Base-by-base conservation (phyloP, 23 tunicate genomes). In the Halocynthia aurantium region DNA sequence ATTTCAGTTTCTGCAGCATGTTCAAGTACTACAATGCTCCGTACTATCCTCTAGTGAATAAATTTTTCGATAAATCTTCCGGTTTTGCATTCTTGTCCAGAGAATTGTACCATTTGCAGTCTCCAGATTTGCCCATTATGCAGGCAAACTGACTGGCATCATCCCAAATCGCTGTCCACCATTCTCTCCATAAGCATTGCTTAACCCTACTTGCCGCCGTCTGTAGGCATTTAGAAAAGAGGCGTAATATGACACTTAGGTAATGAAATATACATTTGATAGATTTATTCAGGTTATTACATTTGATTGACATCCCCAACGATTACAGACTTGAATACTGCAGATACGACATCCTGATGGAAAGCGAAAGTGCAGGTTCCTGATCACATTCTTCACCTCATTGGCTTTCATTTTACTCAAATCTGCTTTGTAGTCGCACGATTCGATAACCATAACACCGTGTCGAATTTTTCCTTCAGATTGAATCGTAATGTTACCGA, bases 71-170 rank as follows among this genome's bases (percentile, higher is more conserved):
- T 65, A 82, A 51, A n/a, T 77, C 87, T 52, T 50, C 81, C 10
- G 83, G 90, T 22, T 51, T 73, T 67, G 65, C 51, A 31, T 67
- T n/a, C 5, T 62, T 75, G 55, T 85, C 52, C 54, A 71, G 68
- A 61, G 84, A 67, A 69, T 87, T 87, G 83, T 68, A 70, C 93
- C 93, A 87, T 21, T 71, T 64, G 83, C 93, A 87, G 71, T 71
- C 62, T 20, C 83, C 83, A 8, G 51, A 7, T 22, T 67, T 76
- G 55, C 56, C 55, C 40, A 15, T 82, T 31, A 87, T 54, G 50
- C 93, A 87, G 19, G 93, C 82, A 62, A 81, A 87, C 58, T 87
- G 83, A 63, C 78, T 76, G 50, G 93, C 86, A 21, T 31, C 62
- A 15, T 22, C 20, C 8, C 54, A 20, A 13, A 12, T 63, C 7